Percentiles rank a stretch among this genome's conserved stretches.
Evolutionary conservation across 2,113 vertebrate genomes (phyloP).

Genomic region (Thymallus thymallus): DNA sequence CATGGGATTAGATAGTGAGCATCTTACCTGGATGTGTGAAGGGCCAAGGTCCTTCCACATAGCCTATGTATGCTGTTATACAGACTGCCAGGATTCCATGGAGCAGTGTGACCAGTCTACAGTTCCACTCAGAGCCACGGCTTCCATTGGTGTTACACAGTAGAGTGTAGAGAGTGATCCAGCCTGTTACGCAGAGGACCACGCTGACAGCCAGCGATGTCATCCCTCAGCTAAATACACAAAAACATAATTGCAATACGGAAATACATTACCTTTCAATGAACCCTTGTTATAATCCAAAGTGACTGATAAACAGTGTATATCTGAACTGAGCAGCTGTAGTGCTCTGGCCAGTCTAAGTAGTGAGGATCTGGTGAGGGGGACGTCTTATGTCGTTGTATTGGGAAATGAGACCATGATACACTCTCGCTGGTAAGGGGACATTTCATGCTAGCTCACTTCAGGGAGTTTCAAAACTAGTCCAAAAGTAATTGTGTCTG

Average conservation of each 20-base stretch:
- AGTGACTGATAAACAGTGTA: constrained; percentile 55
- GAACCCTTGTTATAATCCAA: constrained; percentile 53
- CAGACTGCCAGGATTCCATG: constrained; percentile 88
- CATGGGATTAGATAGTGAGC: neutral
- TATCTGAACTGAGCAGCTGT: neutral
- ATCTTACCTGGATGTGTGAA: constrained; percentile 86
- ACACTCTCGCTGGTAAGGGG: constrained; percentile 44
- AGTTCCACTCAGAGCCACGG: constrained; percentile 89
- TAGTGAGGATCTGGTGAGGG: constrained; percentile 56
- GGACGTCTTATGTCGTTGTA: constrained; percentile 66
- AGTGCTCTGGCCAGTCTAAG: constrained; percentile 21
- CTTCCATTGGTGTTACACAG: constrained; percentile 79
- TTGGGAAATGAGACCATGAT: constrained; percentile 58
- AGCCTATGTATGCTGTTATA: constrained; percentile 90
- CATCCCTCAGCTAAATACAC: constrained; percentile 71
- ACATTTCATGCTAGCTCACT: constrained; percentile 19
- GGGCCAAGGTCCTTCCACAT: constrained; percentile 95
- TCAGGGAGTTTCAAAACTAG: constrained; percentile 56
- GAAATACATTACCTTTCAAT: constrained; percentile 47
- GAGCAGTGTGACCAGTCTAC: constrained; percentile 88
- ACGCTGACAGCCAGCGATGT: constrained; percentile 73
- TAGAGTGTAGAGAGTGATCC: constrained; percentile 83
- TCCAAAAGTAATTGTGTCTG: constrained; percentile 41
- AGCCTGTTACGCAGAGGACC: constrained; percentile 80
- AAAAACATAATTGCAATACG: constrained; percentile 3